Base-by-base conservation (phyloP, 2,888 invertebrate genomes). In the Drosophila emarginata region DNA sequence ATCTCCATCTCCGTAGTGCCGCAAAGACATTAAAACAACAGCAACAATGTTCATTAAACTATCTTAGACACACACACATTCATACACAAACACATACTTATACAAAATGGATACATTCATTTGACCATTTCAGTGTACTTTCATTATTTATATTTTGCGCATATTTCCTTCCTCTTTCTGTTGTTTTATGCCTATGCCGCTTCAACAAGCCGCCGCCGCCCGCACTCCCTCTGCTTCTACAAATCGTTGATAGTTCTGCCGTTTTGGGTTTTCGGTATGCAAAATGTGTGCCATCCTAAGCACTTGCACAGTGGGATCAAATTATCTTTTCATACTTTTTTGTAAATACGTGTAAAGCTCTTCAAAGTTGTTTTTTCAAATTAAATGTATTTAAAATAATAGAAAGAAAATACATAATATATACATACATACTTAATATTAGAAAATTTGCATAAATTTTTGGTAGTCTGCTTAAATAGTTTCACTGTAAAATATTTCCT, bases 221-320 rank as follows among this genome's bases (percentile, higher is more conserved):
- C 9, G 9, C 32, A 32, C 9, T 26, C 54, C 21, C 40, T n/a
- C 4, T 32, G 2, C 60, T 52, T 50, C 56, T 60, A 53, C 65
- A 68, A 71, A 7, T 18, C 67, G 67, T 67, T 70, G 65, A 77
- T 81, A 72, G 73, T 82, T 80, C 74, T 76, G 77, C 61, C 67
- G 65, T 77, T 74, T 18, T 73, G 74, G 62, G 64, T 75, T 75
- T 82, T 81, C 61, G 77, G 82, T 87, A 82, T 87, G 87, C 82
- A 79, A 87, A 82, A 82, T 87, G 88, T 82, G 82, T 82, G 88
- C 82, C 87, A 87, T 76, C 61, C 66, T 67, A 72, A 56, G 12
- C 15, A 54, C 12, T 32, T 51, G 73, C 53, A 72, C 74, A 50
- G 67, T 72, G 71, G 71, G 60, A 21, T 14, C 53, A n/a, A n/a